phyloP scores from a whole-genome alignment of 2,888 invertebrate species.

The Flexamia atlantica region DNA sequence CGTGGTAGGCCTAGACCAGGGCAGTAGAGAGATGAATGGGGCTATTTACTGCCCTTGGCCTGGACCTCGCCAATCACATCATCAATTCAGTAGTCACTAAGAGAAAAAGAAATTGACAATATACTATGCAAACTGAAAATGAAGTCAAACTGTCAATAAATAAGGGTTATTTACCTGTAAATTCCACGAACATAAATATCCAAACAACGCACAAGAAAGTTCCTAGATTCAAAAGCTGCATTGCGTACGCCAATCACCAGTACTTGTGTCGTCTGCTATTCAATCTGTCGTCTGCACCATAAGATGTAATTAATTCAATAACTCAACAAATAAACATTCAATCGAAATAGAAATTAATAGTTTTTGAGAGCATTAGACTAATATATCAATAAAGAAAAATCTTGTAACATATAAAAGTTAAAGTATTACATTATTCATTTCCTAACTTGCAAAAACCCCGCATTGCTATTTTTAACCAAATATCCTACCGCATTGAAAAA shows the following conservation, averaged over 20 bases:
- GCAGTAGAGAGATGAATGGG: too few species aligned
- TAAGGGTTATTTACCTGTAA: slow-evolving; percentile 1
- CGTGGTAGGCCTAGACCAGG: too few species aligned
- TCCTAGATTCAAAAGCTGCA: slow-evolving; percentile 20
- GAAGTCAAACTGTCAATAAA: too few species aligned
- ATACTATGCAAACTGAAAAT: too few species aligned
- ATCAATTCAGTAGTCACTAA: too few species aligned
- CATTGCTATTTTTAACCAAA: neutral
- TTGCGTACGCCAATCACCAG: slow-evolving; percentile 23
- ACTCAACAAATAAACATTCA: neutral
- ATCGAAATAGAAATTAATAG: neutral
- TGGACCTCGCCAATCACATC: too few species aligned
- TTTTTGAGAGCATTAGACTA: neutral
- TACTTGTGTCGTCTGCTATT: slow-evolving; percentile 11
- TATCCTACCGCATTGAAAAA: slow-evolving; percentile 23
- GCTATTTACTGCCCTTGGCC: too few species aligned
- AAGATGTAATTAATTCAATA: neutral
- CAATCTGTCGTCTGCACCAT: slow-evolving; percentile 22
- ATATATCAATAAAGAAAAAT: neutral
- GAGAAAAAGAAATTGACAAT: too few species aligned
- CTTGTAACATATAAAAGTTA: neutral
- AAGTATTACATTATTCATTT: neutral
- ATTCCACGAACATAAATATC: slow-evolving; percentile 4
- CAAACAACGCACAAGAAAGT: neutral
- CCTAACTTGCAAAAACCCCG: neutral